These are phyloP conservation scores for Drosophila sordidapex DNA, from an alignment of 2,888 invertebrate genomes.

Conservation along the genomic window DNA sequence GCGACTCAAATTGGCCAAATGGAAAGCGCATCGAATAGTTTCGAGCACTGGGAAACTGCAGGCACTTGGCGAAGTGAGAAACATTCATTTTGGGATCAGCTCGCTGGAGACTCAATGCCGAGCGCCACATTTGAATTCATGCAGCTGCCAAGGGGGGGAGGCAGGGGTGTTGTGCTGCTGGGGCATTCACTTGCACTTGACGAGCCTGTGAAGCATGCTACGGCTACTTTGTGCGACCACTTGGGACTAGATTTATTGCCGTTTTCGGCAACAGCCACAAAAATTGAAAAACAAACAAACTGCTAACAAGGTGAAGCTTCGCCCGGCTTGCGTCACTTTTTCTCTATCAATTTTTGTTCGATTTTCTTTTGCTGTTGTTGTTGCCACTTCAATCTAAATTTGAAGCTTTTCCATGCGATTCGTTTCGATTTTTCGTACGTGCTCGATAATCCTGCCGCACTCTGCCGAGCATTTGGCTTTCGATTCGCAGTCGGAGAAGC, in stretches of 20 bases:
- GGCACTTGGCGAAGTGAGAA: background rate
- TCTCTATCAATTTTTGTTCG: background rate
- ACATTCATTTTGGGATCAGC: conserved; percentile 30
- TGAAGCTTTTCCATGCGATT: conserved; percentile 54
- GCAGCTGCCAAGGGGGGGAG: conserved; percentile 11
- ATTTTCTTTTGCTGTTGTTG: conserved; percentile 8
- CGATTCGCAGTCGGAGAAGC: conserved; percentile 12
- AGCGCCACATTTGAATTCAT: conserved; percentile 61
- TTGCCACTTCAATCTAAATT: conserved; percentile 75
- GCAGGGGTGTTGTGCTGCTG: background rate
- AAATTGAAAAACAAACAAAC: conserved; percentile 79
- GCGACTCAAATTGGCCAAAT: conserved; percentile 39
- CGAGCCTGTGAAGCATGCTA: conserved; percentile 44
- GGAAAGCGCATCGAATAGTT: conserved; percentile 18
- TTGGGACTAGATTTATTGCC: conserved; percentile 76
- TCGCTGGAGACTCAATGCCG: conserved; percentile 11
- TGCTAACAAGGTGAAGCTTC: conserved; percentile 76
- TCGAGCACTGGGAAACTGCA: conserved; percentile 5
- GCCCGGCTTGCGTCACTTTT: conserved; percentile 58
- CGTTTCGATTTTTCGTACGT: conserved; percentile 61
- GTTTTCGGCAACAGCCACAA: conserved; percentile 72
- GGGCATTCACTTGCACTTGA: conserved; percentile 38
- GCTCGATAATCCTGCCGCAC: conserved; percentile 65
- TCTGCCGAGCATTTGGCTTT: conserved; percentile 33
- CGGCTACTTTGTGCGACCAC: conserved; percentile 49